phyloP scores from a whole-genome alignment of 2,797 vertebrate species.

The Staurois parvus region DNA sequence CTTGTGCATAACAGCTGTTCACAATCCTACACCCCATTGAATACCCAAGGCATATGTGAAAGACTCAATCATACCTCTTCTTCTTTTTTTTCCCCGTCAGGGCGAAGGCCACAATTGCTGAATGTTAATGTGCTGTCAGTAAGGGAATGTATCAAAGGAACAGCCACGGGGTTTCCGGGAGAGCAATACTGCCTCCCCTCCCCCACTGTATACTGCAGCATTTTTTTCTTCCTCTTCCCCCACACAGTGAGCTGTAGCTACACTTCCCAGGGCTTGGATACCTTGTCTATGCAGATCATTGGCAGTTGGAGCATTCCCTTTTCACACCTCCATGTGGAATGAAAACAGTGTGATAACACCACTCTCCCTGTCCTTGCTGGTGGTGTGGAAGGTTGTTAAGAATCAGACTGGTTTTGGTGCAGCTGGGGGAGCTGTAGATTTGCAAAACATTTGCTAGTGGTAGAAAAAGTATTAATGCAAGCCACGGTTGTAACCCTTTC shows the following conservation, averaged over 20 bases:
- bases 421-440: background rate
- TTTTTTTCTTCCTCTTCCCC: conserved; percentile 26
- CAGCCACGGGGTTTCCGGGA: conserved; percentile 60
- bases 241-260: conserved; percentile 50
- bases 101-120: conserved; percentile 59
- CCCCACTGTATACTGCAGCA: conserved; percentile 50
- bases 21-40: conserved; percentile 32
- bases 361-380: background rate
- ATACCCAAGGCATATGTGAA: conserved; percentile 53
- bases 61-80: conserved; percentile 59
- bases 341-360: background rate
- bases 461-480: background rate
- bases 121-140: conserved; percentile 62
- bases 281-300: conserved; percentile 35
- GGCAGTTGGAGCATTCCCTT: conserved; percentile 40
- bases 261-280: too few species aligned
- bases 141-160: conserved; percentile 60
- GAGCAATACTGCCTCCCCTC: conserved; percentile 46
- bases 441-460: background rate
- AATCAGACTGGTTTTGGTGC: background rate
- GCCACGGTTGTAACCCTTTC: conserved; percentile 25
- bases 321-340: conserved; percentile 1
- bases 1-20: conserved; percentile 35
- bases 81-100: conserved; percentile 54
- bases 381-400: background rate